Evolutionary conservation across 2,797 vertebrate species (phyloP).

Genomic region (Acestrorhynchus altus): DNA sequence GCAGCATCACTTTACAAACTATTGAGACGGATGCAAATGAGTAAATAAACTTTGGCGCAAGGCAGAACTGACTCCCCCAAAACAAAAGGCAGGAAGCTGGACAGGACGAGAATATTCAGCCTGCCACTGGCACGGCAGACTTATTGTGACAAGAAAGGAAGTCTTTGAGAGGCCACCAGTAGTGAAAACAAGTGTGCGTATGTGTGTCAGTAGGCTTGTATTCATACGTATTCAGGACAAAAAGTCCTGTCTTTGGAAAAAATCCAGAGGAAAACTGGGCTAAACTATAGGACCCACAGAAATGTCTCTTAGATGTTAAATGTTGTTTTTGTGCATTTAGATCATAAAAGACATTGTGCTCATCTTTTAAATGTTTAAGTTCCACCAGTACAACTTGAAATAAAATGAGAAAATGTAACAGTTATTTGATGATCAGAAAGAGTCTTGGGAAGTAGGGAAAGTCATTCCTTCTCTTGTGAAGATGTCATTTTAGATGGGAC

Average conservation of each 20-base stretch:
- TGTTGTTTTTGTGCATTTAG: too few species aligned
- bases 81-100: slow-evolving; percentile 78
- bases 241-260: neutral
- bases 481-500: too few species aligned
- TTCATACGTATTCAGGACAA: neutral
- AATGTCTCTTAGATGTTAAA: too few species aligned
- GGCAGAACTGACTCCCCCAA: slow-evolving; percentile 66
- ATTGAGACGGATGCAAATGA: slow-evolving; percentile 61
- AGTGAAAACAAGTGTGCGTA: slow-evolving; percentile 18
- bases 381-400: too few species aligned
- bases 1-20: slow-evolving; percentile 65
- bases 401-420: too few species aligned
- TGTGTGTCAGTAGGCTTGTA: slow-evolving; percentile 24
- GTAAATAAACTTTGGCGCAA: slow-evolving; percentile 68
- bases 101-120: slow-evolving; percentile 74
- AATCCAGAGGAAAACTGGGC: neutral
- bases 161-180: slow-evolving; percentile 71
- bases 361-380: too few species aligned
- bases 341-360: too few species aligned
- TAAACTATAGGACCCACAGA: neutral
- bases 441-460: too few species aligned
- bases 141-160: slow-evolving; percentile 76
- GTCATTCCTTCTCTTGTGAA: too few species aligned
- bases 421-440: too few species aligned
- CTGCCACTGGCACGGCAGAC: slow-evolving; percentile 72